phyloP scores from a whole-genome alignment of 2,113 vertebrate genomes.

The Chloroceryle aenea region DNA sequence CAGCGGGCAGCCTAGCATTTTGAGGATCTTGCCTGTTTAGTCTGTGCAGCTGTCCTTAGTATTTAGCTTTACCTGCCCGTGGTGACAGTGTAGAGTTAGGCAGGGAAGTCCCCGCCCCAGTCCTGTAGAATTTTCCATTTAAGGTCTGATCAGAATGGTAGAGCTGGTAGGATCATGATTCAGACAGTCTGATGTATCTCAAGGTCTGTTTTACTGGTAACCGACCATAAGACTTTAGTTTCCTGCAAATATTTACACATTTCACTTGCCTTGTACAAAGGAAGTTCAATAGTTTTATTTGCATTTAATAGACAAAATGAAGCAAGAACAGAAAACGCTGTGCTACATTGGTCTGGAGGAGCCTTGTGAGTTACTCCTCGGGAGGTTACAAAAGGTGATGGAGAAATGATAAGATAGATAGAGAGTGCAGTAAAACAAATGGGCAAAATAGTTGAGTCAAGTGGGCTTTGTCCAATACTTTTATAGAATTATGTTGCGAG shows the following conservation, averaged over 20 bases:
- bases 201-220: not conserved
- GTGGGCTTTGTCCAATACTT: not conserved
- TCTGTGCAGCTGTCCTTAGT: not conserved
- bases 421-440: rapidly evolving
- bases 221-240: not conserved
- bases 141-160: not conserved
- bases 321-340: not conserved
- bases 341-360: not conserved
- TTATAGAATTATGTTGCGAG: not conserved
- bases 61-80: rapidly evolving
- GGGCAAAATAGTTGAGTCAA: not conserved
- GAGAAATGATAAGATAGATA: not conserved
- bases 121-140: not conserved
- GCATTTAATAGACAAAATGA: not conserved
- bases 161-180: not conserved
- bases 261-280: not conserved
- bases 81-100: not conserved
- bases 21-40: not conserved
- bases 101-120: not conserved
- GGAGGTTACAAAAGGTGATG: not conserved
- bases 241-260: not conserved
- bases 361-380: not conserved
- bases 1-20: not conserved
- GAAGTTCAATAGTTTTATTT: not conserved
- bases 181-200: not conserved